phyloP scores from a whole-genome alignment of 1,140 invertebrate genomes.

The Trissolcus basalis region DNA sequence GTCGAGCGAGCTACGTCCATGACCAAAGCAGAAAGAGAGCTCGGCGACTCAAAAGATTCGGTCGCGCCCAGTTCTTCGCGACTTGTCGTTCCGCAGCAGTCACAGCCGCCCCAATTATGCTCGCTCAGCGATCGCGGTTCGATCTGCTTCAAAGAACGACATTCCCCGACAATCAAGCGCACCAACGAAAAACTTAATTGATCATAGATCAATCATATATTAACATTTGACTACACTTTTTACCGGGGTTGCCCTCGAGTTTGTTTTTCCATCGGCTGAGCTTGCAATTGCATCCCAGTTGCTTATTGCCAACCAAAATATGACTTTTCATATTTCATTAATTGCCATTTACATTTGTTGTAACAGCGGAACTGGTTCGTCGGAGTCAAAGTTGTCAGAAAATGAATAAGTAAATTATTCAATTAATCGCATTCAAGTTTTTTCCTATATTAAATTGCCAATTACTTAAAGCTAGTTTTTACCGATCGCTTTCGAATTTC shows the following conservation, averaged over 20 bases:
- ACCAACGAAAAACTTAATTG: conserved; percentile 53
- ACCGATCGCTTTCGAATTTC: too few species aligned
- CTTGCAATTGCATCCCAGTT: too few species aligned
- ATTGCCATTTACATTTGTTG: too few species aligned
- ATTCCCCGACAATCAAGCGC: conserved; percentile 48
- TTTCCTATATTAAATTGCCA: too few species aligned
- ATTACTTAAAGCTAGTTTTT: too few species aligned
- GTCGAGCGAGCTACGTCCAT: conserved; percentile 26
- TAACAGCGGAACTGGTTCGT: too few species aligned
- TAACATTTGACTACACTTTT: conserved; percentile 28
- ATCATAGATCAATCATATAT: conserved; percentile 58
- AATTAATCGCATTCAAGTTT: too few species aligned
- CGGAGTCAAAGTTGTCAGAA: too few species aligned
- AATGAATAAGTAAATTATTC: too few species aligned
- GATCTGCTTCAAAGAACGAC: conserved; percentile 39
- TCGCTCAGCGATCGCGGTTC: conserved; percentile 43
- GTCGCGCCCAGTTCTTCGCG: conserved; percentile 38
- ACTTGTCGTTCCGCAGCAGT: conserved; percentile 31
- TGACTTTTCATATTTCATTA: too few species aligned
- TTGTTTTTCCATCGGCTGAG: conserved; percentile 5
- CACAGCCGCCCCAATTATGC: conserved; percentile 48
- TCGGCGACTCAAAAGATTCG: conserved; percentile 42
- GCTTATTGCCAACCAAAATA: too few species aligned
- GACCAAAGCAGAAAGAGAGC: conserved; percentile 34
- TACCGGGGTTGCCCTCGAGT: neutral